phyloP scores from a whole-genome alignment of 2,888 invertebrate species.

The Acanthosepion pharaonis region DNA sequence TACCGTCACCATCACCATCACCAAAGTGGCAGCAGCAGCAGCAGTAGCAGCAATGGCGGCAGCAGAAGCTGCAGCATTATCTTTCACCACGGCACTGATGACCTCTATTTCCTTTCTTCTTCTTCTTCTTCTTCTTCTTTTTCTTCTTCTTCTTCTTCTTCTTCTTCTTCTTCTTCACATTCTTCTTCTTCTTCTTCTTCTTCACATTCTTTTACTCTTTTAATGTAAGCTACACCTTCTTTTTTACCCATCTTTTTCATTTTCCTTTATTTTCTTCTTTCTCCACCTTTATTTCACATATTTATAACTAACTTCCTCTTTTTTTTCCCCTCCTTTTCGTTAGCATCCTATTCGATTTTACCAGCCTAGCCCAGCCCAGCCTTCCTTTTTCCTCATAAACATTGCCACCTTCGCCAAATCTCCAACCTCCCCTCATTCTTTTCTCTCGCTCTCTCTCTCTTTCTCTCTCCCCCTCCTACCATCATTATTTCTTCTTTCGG shows the following conservation, averaged over 20 bases:
- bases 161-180: background rate
- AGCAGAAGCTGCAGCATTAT: slow-evolving; percentile 12
- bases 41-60: background rate
- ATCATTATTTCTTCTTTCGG: background rate
- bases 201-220: background rate
- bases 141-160: slow-evolving; percentile 14
- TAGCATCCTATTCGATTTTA: background rate
- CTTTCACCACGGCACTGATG: background rate
- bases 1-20: background rate
- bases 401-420: background rate
- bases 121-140: slow-evolving; percentile 21
- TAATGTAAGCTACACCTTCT: background rate
- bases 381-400: background rate
- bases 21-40: background rate
- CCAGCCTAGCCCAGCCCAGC: background rate
- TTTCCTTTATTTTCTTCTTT: too few species aligned
- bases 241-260: too few species aligned
- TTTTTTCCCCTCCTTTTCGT: background rate
- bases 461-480: background rate
- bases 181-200: background rate
- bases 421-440: background rate
- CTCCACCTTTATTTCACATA: background rate
- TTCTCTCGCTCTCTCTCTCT: background rate
- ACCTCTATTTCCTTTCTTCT: background rate
- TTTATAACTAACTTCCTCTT: background rate